Evolutionary conservation across 2,113 vertebrate genomes (phyloP).

Genomic region (Pica pica): DNA sequence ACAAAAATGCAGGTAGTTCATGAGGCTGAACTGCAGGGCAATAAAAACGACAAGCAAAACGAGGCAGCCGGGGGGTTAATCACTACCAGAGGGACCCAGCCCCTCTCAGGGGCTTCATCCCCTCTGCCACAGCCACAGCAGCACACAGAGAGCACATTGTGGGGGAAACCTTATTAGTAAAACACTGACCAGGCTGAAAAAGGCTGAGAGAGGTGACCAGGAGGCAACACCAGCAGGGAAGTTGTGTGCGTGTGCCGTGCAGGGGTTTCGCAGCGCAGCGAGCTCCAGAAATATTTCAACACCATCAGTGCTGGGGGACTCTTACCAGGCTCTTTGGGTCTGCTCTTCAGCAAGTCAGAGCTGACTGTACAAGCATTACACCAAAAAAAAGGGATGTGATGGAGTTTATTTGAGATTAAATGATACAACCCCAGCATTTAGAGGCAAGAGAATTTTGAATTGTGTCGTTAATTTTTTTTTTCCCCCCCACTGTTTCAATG

Average conservation of each 20-base stretch:
- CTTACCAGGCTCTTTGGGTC: not conserved
- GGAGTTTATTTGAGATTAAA: not conserved
- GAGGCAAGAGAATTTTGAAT: not conserved
- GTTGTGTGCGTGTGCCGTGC: not conserved
- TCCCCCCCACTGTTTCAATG: not conserved
- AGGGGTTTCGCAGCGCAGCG: not conserved
- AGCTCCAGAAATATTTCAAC: not conserved
- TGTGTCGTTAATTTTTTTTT: not conserved
- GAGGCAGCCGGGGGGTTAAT: not conserved
- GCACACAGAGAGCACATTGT: conserved; percentile 7
- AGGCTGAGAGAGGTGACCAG: not conserved
- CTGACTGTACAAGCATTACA: not conserved
- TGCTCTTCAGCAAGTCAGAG: not conserved
- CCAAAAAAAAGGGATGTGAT: not conserved
- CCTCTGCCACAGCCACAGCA: not conserved
- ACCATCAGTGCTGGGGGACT: not conserved
- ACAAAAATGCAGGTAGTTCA: not conserved
- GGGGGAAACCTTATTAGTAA: not conserved
- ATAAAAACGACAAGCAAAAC: not conserved
- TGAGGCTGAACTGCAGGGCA: not conserved
- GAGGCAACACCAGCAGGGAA: not conserved
- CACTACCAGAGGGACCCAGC: not conserved
- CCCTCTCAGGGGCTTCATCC: not conserved
- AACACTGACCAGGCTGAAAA: not conserved
- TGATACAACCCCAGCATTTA: not conserved